A percentile compares a stretch with the other conserved stretches of the same genome.
phyloP scores from a whole-genome alignment of 2,113 vertebrate species.

The Gambusia holbrooki region DNA sequence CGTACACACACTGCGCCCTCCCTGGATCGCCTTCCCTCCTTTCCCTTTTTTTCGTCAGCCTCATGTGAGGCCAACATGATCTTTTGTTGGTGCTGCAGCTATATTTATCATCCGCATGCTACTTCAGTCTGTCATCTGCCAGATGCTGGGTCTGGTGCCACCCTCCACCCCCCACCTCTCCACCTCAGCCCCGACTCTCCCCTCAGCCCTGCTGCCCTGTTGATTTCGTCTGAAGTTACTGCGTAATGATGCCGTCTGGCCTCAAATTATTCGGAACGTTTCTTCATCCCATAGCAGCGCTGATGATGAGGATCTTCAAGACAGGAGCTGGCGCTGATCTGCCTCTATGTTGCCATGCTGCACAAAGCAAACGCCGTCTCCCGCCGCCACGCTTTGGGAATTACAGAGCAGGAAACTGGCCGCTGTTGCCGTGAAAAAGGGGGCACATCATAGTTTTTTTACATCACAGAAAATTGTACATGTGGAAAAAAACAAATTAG shows the following conservation, averaged over 20 bases:
- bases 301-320: constrained; percentile 60
- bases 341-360: constrained; percentile 25
- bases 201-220: not conserved
- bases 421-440: not conserved
- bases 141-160: constrained; percentile 36
- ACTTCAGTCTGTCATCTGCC: constrained; percentile 50
- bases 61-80: constrained; percentile 50
- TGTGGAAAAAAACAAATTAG: constrained; percentile 6
- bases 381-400: constrained; percentile 12
- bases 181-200: no score
- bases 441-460: not conserved
- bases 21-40: constrained; percentile 22
- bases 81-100: constrained; percentile 47
- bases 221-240: constrained; percentile 40
- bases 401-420: constrained; percentile 4
- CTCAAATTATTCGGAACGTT: constrained; percentile 55
- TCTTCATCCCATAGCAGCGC: constrained; percentile 32
- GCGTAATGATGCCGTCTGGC: constrained; percentile 57
- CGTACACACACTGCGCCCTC: constrained; percentile 5
- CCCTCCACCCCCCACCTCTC: not conserved
- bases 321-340: constrained; percentile 37
- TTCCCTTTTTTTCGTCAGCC: constrained; percentile 23
- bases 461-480: not conserved
- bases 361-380: constrained; percentile 48
- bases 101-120: constrained; percentile 63